phyloP scores from a whole-genome alignment of 2,113 vertebrate species.

The Felis chaus region DNA sequence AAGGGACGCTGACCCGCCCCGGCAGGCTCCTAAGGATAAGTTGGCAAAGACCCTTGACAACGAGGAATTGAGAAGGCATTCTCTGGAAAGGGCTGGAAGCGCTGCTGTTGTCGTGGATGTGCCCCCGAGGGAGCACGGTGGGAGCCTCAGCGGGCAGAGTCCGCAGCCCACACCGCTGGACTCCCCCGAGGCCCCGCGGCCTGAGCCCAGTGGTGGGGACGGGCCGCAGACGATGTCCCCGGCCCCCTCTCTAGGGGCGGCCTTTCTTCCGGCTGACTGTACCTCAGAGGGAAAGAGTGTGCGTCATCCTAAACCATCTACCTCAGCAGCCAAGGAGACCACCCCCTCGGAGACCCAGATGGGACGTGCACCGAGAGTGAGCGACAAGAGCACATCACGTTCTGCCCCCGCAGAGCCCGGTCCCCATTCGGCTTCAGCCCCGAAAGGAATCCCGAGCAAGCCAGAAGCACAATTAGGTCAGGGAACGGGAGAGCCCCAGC shows the following conservation, averaged over 20 bases:
- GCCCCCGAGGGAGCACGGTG: constrained; percentile 66
- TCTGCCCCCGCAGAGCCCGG: constrained; percentile 46
- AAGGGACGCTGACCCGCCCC: constrained; percentile 73
- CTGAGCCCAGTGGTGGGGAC: constrained; percentile 57
- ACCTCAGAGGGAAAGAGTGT: constrained; percentile 82
- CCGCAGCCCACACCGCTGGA: constrained; percentile 68
- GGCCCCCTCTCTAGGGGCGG: constrained; percentile 69
- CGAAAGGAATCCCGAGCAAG: constrained; percentile 67
- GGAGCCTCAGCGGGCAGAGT: constrained; percentile 43
- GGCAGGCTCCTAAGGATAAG: constrained; percentile 80
- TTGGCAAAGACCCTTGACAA: constrained; percentile 78
- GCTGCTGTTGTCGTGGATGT: constrained; percentile 64
- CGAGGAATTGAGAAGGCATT: constrained; percentile 84
- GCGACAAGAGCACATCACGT: constrained; percentile 59
- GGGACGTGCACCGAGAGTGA: constrained; percentile 56
- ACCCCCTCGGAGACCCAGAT: constrained; percentile 62
- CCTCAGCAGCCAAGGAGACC: constrained; percentile 85
- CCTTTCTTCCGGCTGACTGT: constrained; percentile 72
- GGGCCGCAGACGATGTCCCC: constrained; percentile 67
- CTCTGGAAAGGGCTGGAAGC: constrained; percentile 80
- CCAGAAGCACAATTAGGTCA: constrained; percentile 83
- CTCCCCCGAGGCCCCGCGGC: constrained; percentile 49
- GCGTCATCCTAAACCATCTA: constrained; percentile 84
- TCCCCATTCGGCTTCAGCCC: constrained; percentile 56
- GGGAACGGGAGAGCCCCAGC: constrained; percentile 69